A percentile compares a stretch with the other conserved stretches of the same genome.
phyloP scores from a whole-genome alignment of 2,888 invertebrate species.

The Dusona sp. region DNA sequence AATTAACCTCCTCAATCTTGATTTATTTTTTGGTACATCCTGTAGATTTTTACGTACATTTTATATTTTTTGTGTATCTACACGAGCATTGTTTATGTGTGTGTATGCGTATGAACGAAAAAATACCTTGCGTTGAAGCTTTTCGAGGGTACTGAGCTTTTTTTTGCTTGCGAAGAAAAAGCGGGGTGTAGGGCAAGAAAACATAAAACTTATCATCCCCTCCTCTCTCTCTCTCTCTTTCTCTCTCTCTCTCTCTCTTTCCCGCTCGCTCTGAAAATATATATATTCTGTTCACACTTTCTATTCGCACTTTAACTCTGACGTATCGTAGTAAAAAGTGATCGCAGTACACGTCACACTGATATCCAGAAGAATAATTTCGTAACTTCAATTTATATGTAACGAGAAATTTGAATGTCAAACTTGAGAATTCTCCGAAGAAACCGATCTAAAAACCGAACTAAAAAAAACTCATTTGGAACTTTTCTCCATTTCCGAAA shows the following conservation, averaged over 20 bases:
- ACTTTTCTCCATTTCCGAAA: not conserved
- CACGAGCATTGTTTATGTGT: not conserved
- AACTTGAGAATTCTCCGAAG: not conserved
- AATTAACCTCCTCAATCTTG: not conserved
- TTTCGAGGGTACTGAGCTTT: constrained; percentile 40
- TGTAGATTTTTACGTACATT: not conserved
- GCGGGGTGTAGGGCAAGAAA: not conserved
- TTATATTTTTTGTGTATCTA: constrained; percentile 2
- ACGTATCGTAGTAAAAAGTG: no score
- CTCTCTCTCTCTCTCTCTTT: not conserved
- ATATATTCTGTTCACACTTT: no score
- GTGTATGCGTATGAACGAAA: not conserved
- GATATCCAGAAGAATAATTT: constrained; percentile 12
- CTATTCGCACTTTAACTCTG: no score
- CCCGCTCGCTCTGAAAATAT: not conserved
- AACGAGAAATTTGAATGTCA: not conserved
- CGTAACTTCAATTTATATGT: not conserved
- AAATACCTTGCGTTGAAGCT: constrained; percentile 24
- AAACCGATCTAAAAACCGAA: not conserved
- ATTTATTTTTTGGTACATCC: not conserved
- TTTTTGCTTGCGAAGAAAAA: constrained; percentile 16
- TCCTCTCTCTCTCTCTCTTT: not conserved
- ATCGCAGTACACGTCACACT: not conserved
- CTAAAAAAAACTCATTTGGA: not conserved
- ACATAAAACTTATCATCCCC: constrained; percentile 31